A percentile compares a stretch with the other conserved stretches of the same genome.
Conservation (phyloP, 2,888 invertebrate genomes). For the Smittia sp. region DNA sequence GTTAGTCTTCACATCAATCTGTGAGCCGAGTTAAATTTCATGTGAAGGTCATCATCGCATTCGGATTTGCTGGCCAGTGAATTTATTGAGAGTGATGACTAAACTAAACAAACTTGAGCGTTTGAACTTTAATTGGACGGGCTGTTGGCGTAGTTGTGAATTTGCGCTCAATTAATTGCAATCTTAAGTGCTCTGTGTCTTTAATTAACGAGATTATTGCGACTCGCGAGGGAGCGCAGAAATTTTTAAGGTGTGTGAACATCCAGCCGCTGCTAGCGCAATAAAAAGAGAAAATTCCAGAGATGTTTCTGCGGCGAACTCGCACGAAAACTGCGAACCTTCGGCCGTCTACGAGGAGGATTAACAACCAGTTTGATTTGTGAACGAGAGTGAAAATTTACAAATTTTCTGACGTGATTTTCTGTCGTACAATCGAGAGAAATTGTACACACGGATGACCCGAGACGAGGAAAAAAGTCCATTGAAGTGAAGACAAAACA, state of each 20-base stretch:
- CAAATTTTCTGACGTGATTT: slow-evolving; percentile 2
- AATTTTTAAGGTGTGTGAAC: slow-evolving; percentile 19
- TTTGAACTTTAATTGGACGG: not conserved
- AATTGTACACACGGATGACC: slow-evolving; percentile 3
- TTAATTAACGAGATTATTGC: not conserved
- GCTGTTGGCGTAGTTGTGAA: not conserved
- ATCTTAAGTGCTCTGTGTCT: not conserved
- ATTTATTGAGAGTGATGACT: not conserved
- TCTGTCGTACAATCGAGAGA: slow-evolving; percentile 14
- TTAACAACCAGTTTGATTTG: not conserved
- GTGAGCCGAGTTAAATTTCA: slow-evolving; percentile 1
- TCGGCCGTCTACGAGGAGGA: not conserved
- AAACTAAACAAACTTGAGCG: not conserved
- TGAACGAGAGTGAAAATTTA: slow-evolving; percentile 14
- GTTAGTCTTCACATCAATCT: slow-evolving; percentile 10
- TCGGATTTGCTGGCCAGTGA: not conserved
- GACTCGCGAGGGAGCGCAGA: not conserved
- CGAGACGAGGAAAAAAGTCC: slow-evolving; percentile 10
- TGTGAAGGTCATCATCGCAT: slow-evolving; percentile 7
- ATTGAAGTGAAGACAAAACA: slow-evolving; percentile 21
- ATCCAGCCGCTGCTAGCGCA: not conserved
- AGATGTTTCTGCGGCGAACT: not conserved
- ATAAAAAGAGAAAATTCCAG: slow-evolving; percentile 24
- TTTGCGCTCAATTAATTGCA: not conserved
- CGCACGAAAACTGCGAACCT: not conserved